phyloP scores from a whole-genome alignment of 2,113 vertebrate genomes.

The Neogale vison region DNA sequence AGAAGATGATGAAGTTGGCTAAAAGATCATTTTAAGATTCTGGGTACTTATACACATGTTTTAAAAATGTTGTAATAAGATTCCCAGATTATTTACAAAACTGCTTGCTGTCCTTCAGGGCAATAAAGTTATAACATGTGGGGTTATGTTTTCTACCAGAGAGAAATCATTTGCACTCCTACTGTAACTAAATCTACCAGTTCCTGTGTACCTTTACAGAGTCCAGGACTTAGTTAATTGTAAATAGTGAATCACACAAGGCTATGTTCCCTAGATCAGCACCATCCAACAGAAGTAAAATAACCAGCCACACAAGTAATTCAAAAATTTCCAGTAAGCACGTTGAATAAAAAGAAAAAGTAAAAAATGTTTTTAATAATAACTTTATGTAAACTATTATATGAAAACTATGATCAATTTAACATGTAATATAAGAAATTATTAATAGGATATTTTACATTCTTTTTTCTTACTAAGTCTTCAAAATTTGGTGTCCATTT shows the following conservation, averaged over 20 bases:
- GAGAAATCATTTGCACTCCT: not conserved
- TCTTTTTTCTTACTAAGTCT: not conserved
- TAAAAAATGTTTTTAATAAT: not conserved
- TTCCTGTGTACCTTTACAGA: not conserved
- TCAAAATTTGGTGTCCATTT: not conserved
- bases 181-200: not conserved
- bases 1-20: not conserved
- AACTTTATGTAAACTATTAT: not conserved
- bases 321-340: not conserved
- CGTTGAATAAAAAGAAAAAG: not conserved
- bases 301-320: not conserved
- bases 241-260: not conserved
- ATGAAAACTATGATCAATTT: constrained; percentile 1
- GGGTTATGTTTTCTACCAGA: not conserved
- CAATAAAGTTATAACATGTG: not conserved
- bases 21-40: constrained; percentile 16
- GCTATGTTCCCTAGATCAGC: not conserved
- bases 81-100: not conserved
- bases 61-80: not conserved
- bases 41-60: not conserved
- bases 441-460: not conserved
- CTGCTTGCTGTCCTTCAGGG: not conserved
- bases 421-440: not conserved
- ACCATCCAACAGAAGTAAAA: not conserved
- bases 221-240: not conserved